A percentile compares a stretch with the other conserved stretches of the same genome.
phyloP scores from a whole-genome alignment of 2,797 vertebrate genomes.

The Hoplostethus mediterraneus region DNA sequence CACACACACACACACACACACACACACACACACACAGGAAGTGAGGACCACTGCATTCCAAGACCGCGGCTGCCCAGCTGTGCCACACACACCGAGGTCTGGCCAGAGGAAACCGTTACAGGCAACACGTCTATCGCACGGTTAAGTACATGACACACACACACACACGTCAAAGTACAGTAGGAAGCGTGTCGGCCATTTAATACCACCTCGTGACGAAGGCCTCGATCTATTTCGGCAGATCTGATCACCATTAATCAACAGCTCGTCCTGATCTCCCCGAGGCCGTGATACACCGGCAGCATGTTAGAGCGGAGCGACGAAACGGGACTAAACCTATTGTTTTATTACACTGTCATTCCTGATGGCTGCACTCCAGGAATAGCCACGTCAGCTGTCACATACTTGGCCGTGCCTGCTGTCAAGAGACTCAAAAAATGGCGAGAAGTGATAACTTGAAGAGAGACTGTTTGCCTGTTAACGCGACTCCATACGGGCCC shows the following conservation, averaged over 20 bases:
- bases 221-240: neutral
- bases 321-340: no score
- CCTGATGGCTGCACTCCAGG: no score
- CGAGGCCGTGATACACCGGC: neutral
- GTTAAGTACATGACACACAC: slow-evolving; percentile 19
- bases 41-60: slow-evolving; percentile 73
- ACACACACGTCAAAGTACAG: neutral
- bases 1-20: slow-evolving; percentile 25
- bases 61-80: slow-evolving; percentile 63
- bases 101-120: slow-evolving; percentile 36
- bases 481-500: slow-evolving; percentile 13
- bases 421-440: no score
- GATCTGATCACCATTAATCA: neutral
- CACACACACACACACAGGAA: slow-evolving; percentile 63
- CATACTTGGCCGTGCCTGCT: no score
- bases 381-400: no score
- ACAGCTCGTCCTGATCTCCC: neutral
- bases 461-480: neutral
- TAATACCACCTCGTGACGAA: neutral
- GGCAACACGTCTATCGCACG: slow-evolving; percentile 16
- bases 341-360: no score
- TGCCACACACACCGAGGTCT: slow-evolving; percentile 38
- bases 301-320: no score
- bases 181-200: neutral
- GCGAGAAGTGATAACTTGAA: no score